Evolutionary conservation across 2,888 invertebrate genomes (phyloP).

Genomic region (Nemotelus pantherinus): DNA sequence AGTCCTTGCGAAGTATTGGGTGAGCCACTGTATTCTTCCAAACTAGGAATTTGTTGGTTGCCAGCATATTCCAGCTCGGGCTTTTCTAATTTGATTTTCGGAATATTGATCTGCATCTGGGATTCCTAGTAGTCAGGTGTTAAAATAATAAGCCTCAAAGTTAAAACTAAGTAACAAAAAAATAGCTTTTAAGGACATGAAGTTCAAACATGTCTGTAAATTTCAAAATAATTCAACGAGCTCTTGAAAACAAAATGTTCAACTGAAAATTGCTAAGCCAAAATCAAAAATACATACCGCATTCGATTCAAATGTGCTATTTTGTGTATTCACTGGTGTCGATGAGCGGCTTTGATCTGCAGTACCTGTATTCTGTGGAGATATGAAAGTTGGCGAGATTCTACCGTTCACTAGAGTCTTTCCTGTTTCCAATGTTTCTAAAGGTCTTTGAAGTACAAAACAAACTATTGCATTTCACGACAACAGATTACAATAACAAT

Average conservation of each 20-base stretch:
- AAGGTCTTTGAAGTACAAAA: too few species aligned
- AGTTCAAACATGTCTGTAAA: background rate
- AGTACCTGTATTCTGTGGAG: background rate
- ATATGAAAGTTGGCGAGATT: background rate
- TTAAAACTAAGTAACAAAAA: background rate
- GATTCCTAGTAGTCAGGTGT: background rate
- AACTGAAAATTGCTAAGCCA: too few species aligned
- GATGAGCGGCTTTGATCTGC: background rate
- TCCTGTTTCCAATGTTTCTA: background rate
- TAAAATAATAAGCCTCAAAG: background rate
- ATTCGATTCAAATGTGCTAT: background rate
- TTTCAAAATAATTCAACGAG: background rate
- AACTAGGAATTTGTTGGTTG: background rate
- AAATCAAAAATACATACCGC: background rate
- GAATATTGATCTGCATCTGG: background rate
- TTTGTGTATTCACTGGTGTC: slow-evolving; percentile 13
- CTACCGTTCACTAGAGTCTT: too few species aligned
- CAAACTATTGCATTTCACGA: too few species aligned
- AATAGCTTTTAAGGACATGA: background rate
- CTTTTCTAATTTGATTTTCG: slow-evolving; percentile 12
- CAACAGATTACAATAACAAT: too few species aligned
- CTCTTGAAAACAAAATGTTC: too few species aligned
- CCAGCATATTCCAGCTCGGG: background rate
- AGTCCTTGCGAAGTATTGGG: background rate
- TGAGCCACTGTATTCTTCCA: background rate